Percentiles rank a stretch among this genome's conserved stretches.
phyloP scores from a whole-genome alignment of 1,140 invertebrate genomes.

The Ladona fulva region DNA sequence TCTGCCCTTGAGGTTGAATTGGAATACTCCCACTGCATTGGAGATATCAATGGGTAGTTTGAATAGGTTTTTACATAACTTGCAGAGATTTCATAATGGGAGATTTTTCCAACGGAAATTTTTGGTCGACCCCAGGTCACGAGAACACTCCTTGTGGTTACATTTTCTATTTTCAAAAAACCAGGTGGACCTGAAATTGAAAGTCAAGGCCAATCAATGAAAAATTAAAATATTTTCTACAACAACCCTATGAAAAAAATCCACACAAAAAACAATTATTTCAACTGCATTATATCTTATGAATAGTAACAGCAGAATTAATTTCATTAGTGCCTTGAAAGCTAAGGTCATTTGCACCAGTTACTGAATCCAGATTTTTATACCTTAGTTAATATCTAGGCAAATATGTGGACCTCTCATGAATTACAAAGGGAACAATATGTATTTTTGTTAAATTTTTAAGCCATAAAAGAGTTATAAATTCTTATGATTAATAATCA shows the following conservation, averaged over 20 bases:
- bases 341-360: too few species aligned
- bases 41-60: slow-evolving; percentile 27
- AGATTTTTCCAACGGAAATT: slow-evolving; percentile 49
- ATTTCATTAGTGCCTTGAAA: too few species aligned
- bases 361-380: not conserved
- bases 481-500: slow-evolving; percentile 24
- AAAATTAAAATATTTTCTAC: not conserved
- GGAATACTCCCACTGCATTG: slow-evolving; percentile 36
- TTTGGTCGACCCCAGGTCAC: slow-evolving; percentile 48
- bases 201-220: not conserved
- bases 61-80: slow-evolving; percentile 29
- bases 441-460: slow-evolving; percentile 29
- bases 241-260: not conserved
- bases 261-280: not conserved
- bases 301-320: too few species aligned
- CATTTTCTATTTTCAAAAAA: slow-evolving; percentile 24
- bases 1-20: slow-evolving; percentile 34
- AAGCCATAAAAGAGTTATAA: slow-evolving; percentile 29
- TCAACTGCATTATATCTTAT: too few species aligned
- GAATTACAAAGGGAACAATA: slow-evolving; percentile 25
- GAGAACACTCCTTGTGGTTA: slow-evolving; percentile 33
- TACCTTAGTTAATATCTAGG: not conserved
- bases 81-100: slow-evolving; percentile 44
- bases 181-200: slow-evolving; percentile 26
- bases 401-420: slow-evolving; percentile 26